A percentile compares a stretch with the other conserved stretches of the same genome.
phyloP scores from a whole-genome alignment of 2,888 invertebrate genomes.

The Aspidiotus rigidus region DNA sequence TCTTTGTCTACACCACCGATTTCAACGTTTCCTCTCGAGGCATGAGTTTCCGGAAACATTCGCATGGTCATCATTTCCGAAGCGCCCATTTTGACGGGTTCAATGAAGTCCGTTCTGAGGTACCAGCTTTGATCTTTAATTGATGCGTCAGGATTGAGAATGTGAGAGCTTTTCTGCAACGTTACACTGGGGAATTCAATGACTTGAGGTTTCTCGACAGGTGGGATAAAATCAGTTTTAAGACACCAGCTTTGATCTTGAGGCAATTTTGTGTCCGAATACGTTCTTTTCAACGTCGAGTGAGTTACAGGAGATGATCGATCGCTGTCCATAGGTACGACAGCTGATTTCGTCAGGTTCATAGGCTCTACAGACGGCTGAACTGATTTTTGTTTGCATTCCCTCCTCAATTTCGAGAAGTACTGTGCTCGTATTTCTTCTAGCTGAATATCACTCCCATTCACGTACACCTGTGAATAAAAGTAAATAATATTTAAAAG shows the following conservation, averaged over 20 bases:
- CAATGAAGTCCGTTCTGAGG: background rate
- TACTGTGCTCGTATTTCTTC: slow-evolving; percentile 44
- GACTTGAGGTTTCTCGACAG: too few relatives aligned
- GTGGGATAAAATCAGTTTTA: too few relatives aligned
- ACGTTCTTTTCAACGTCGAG: too few relatives aligned
- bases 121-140: background rate
- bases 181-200: too few relatives aligned
- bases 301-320: too few relatives aligned
- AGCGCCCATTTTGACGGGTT: background rate
- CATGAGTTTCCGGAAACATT: too few relatives aligned
- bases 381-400: background rate
- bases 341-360: background rate
- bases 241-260: too few relatives aligned
- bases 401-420: slow-evolving; percentile 42
- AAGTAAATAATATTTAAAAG: background rate
- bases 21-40: too few relatives aligned
- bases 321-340: too few relatives aligned
- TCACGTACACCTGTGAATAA: slow-evolving; percentile 46
- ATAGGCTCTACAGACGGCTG: background rate
- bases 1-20: too few relatives aligned
- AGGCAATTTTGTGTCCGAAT: too few relatives aligned
- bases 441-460: slow-evolving; percentile 46
- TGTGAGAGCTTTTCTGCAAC: background rate
- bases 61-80: too few relatives aligned
- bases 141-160: background rate